phyloP scores from a whole-genome alignment of 2,113 vertebrate species.

The Ginglymostoma cirratum region DNA sequence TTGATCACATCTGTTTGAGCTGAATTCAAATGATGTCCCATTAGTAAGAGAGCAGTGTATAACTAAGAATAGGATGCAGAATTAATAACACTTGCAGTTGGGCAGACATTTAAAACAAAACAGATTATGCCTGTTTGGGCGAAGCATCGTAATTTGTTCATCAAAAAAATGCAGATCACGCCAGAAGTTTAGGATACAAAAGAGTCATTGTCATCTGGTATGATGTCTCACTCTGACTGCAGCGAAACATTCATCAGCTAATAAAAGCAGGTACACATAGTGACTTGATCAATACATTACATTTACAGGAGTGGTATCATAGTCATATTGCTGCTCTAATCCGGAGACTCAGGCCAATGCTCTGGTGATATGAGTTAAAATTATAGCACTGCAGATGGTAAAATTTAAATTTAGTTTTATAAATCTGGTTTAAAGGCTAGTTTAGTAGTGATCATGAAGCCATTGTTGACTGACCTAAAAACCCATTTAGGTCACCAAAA shows the following conservation, averaged over 20 bases:
- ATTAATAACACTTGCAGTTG: background rate
- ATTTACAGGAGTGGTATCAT: too few relatives aligned
- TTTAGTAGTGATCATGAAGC: too few relatives aligned
- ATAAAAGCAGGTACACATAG: background rate
- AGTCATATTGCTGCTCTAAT: too few relatives aligned
- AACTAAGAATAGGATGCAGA: background rate
- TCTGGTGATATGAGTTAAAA: too few relatives aligned
- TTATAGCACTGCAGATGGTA: too few relatives aligned
- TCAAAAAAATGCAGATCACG: background rate
- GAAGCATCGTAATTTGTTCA: too few relatives aligned
- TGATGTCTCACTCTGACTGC: background rate
- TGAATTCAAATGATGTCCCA: background rate
- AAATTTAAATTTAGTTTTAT: too few relatives aligned
- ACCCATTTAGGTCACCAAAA: too few relatives aligned
- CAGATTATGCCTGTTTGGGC: background rate
- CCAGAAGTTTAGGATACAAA: background rate
- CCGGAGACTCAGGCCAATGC: too few relatives aligned
- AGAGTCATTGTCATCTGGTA: background rate
- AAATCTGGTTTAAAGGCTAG: too few relatives aligned
- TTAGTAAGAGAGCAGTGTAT: background rate
- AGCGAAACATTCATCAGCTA: background rate
- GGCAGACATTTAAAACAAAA: background rate
- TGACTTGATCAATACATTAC: background rate
- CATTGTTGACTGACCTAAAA: too few relatives aligned
- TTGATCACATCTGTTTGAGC: conserved; percentile 24